Percentiles rank a stretch among this genome's conserved stretches.
Conservation (phyloP, 2,797 vertebrate genomes). For the Macropodus opercularis region DNA sequence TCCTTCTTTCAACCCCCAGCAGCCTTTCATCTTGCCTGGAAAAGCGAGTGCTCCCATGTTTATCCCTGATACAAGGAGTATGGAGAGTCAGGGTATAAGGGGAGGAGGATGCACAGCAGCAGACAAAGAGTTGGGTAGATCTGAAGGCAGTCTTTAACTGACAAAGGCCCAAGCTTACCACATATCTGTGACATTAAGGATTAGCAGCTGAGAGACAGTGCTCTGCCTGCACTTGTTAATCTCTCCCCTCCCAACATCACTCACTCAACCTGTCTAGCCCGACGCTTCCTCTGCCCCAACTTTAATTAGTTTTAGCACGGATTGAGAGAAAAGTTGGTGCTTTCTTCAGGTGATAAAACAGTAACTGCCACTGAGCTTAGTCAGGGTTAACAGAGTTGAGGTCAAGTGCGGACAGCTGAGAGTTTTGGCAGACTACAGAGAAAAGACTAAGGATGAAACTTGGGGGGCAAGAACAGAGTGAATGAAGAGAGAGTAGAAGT, state of each 20-base stretch:
- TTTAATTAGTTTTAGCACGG: slow-evolving; percentile 77
- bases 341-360: slow-evolving; percentile 76
- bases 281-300: slow-evolving; percentile 57
- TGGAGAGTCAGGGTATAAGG: slow-evolving; percentile 45
- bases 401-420: slow-evolving; percentile 59
- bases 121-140: slow-evolving; percentile 68
- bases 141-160: slow-evolving; percentile 69
- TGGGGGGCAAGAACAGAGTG: slow-evolving; percentile 2
- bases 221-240: slow-evolving; percentile 74
- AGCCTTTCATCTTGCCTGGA: slow-evolving; percentile 65
- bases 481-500: slow-evolving; percentile 11
- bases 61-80: slow-evolving; percentile 62
- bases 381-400: slow-evolving; percentile 67
- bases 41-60: slow-evolving; percentile 63
- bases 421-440: slow-evolving; percentile 50
- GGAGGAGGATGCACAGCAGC: slow-evolving; percentile 52
- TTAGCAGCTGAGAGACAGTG: slow-evolving; percentile 68
- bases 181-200: slow-evolving; percentile 77
- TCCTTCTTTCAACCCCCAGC: slow-evolving; percentile 57
- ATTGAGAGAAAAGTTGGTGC: slow-evolving; percentile 70
- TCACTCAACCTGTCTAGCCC: slow-evolving; percentile 55
- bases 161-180: slow-evolving; percentile 66
- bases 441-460: slow-evolving; percentile 26
- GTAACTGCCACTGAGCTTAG: slow-evolving; percentile 67
- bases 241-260: slow-evolving; percentile 67